Evolutionary conservation across 2,888 invertebrate species (phyloP).

Genomic region (Sesia bembeciformis): DNA sequence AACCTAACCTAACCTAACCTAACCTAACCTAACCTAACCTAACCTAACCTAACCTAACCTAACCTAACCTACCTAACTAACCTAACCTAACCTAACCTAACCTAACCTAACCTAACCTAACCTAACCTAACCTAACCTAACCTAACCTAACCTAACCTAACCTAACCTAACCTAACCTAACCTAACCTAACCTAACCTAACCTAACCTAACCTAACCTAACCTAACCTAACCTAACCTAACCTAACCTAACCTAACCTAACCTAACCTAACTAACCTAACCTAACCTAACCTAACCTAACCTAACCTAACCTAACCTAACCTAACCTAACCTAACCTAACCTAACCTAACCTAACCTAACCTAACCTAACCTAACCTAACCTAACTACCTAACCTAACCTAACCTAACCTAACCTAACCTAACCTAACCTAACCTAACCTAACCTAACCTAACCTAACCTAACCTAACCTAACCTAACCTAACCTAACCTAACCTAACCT

Average conservation of each 20-base stretch:
- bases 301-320: conserved; percentile 4
- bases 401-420: neutral
- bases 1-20: neutral
- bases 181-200: neutral
- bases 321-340: conserved; percentile 2
- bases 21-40: neutral
- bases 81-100: conserved; percentile 2
- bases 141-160: conserved; percentile 1
- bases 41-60: conserved; percentile 1
- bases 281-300: neutral
- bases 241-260: neutral
- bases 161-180: conserved; percentile 1
- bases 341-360: conserved; percentile 4
- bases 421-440: conserved; percentile 3
- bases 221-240: conserved; percentile 1
- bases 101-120: conserved; percentile 2
- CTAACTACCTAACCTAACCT: neutral
- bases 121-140: conserved; percentile 3
- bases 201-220: conserved; percentile 1
- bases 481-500: conserved; percentile 2
- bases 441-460: conserved; percentile 2
- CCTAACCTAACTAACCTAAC: neutral
- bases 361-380: conserved; percentile 1
- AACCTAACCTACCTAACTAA: conserved; percentile 1
- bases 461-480: conserved; percentile 2